Evolutionary conservation across 2,113 vertebrate species (phyloP), one percentile per base, ranked within the genome.

Genomic region (Pangasianodon gigas): DNA sequence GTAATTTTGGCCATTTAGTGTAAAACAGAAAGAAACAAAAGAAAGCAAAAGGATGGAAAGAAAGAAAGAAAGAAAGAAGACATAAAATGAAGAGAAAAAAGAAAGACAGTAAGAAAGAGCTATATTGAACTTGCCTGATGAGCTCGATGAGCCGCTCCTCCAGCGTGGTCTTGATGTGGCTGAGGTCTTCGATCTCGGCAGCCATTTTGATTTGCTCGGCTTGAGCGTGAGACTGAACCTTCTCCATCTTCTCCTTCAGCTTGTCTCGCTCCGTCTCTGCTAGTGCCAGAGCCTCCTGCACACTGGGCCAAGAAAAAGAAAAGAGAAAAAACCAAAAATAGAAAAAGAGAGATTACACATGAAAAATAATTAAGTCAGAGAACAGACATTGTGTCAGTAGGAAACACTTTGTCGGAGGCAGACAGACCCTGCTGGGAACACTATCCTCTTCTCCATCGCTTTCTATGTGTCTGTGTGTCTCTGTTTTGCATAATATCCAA

Each of bases 91-190:
- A 80, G 9, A 88, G 14, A 56, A 56, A 13, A 92, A 74, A 92
- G 52, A 86, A 26, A 86, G n/a, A 82, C 26, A 75, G 37, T 5
- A 14, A 44, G 14, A 60, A n/a, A 82, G n/a, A 80, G 44, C 48
- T n/a, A 85, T n/a, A 37, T 26, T 65, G 67, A 29, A 54, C 9
- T n/a, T 52, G 16, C 98, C 96, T 96, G 92, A 99, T 97, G 46
- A 99, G 96, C 93, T 99, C 98, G 32, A 99, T 98, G 90, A 99
- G 96, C 26, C 98, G 96, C 92, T 99, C 98, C 92, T 98, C 98
- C 4, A 99, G 96, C 93, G 95, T 97, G 80, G 89, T 93, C 94
- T 98, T 99, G 89, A 97, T 98, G 93, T 94, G 96, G 32, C 95
- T 96, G 87, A 99, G 96, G 93, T 99, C 98, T 41, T 98, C 97